Evolutionary conservation across 2,113 vertebrate genomes (phyloP), one percentile per base, ranked within the genome.

Genomic region (Nansenia antarctica): DNA sequence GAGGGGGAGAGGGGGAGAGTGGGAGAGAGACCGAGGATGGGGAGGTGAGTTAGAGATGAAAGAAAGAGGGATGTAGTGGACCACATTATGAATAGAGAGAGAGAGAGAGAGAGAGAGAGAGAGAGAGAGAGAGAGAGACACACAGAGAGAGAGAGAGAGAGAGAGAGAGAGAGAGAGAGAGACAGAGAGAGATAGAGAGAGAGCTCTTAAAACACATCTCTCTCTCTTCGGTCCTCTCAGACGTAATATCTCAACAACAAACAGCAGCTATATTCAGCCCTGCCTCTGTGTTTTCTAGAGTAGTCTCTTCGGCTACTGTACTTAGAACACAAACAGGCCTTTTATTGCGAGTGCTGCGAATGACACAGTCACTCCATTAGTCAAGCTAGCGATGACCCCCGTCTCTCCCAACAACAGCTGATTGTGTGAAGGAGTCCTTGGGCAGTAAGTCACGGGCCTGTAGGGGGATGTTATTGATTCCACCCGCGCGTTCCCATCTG

Each of bases 331-430:
- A 82, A 81, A 74, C 37, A 39, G 3, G 62, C 27, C 67, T 76
- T n/a, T 70, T 82, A 73, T n/a, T 82, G 77, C 57, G 49, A 34
- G 58, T 22, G 34, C 34, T 37, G 49, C 49, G 62, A 47, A 58
- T 67, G 26, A 69, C 45, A n/a, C 59, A 57, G 59, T 60, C 63
- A 35, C 53, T 77, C 74, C 75, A 76, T 81, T 78, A 70, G 74
- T 27, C 22, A 53, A 31, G 52, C 22, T 42, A n/a, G 27, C 8
- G 29, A 34, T 52, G 32, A 9, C 8, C 42, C 3, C 61, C 14
- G 9, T 52, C 42, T 49, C 62, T 14, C 45, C 29, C 45, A 49
- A 52, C 62, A 49, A 65, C 18, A 14, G n/a, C 62, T 14, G 18
- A 26, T 31, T 65, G 63, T 53, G 20, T 24, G 20, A 22, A n/a